phyloP scores from a whole-genome alignment of 1,140 invertebrate species.

The Sarcophaga bullata region DNA sequence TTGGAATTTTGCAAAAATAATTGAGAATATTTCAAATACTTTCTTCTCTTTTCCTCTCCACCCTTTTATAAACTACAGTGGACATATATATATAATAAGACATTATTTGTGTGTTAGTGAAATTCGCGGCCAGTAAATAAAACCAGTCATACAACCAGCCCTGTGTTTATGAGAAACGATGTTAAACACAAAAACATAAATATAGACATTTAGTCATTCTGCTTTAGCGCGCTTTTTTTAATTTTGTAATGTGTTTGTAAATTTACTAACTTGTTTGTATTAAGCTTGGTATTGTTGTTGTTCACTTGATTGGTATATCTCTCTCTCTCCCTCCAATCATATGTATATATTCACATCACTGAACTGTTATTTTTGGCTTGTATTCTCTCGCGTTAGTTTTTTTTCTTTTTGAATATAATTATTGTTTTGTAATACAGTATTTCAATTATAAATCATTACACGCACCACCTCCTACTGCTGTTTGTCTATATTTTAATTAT shows the following conservation, averaged over 20 bases:
- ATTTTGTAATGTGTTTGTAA: constrained; percentile 3
- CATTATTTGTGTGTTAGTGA: background rate
- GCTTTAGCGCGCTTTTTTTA: constrained; percentile 36
- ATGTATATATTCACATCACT: background rate
- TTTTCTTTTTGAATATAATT: no score
- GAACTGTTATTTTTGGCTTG: background rate
- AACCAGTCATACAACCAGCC: background rate
- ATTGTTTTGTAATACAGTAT: no score
- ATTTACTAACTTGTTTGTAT: background rate
- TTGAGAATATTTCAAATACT: background rate
- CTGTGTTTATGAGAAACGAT: background rate
- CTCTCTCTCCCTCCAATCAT: background rate
- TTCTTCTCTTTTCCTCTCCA: background rate
- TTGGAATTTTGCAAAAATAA: no score
- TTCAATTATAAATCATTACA: no score
- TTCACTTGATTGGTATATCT: background rate
- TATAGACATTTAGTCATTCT: constrained; percentile 32
- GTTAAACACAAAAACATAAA: background rate
- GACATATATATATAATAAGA: no score
- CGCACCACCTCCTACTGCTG: no score
- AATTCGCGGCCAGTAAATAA: background rate
- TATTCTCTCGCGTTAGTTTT: background rate
- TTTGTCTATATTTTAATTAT: no score
- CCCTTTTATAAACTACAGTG: background rate
- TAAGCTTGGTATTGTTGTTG: background rate